phyloP scores from a whole-genome alignment of 2,113 vertebrate species.

The Mungos mungo region DNA sequence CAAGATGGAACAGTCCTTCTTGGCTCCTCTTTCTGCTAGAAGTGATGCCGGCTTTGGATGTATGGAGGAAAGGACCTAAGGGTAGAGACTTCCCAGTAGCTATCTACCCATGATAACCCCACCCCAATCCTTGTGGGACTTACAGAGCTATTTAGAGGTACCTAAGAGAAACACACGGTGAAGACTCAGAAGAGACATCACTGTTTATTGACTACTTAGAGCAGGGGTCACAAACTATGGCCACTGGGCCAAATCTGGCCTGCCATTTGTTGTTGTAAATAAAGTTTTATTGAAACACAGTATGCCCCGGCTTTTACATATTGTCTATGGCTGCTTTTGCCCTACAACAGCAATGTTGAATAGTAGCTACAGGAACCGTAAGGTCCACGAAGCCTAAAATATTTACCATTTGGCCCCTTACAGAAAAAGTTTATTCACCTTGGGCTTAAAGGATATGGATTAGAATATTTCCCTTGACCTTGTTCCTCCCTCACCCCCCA shows the following conservation, averaged over 20 bases:
- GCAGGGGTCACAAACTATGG: neutral
- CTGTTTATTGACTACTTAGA: constrained; percentile 20
- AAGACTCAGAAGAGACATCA: neutral
- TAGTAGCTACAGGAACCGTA: neutral
- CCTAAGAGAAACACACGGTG: neutral
- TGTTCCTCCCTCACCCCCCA: neutral
- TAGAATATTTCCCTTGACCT: neutral
- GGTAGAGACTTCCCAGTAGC: neutral
- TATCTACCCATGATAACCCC: neutral
- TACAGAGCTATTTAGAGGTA: neutral
- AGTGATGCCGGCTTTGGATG: neutral
- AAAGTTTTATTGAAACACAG: constrained; percentile 50
- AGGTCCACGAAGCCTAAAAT: neutral
- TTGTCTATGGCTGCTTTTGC: constrained; percentile 8
- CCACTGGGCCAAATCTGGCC: neutral
- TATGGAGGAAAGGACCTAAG: neutral
- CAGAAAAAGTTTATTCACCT: neutral
- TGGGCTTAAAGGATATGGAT: neutral
- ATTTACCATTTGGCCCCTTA: neutral
- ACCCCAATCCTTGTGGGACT: neutral
- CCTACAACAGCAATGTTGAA: neutral
- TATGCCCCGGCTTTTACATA: neutral
- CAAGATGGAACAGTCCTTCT: neutral
- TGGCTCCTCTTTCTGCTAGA: neutral
- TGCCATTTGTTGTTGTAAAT: constrained; percentile 23